A percentile compares a stretch with the other conserved stretches of the same genome.
Evolutionary conservation across 2,113 vertebrate species (phyloP).

Genomic region (Rostratula benghalensis): DNA sequence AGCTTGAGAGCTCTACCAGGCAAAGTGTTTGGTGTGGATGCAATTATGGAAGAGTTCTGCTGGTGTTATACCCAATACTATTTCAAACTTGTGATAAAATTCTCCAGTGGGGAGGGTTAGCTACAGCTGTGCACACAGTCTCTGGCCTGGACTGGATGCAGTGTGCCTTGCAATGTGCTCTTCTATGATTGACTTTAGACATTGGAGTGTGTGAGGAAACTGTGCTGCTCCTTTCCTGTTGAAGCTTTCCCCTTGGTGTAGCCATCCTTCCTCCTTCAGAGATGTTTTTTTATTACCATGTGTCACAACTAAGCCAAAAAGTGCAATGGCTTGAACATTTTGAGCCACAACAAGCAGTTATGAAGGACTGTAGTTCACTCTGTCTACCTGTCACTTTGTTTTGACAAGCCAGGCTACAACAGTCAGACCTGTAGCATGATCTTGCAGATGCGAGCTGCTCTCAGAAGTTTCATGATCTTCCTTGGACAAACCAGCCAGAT

Average conservation of each 20-base stretch:
- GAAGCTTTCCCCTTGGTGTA: neutral
- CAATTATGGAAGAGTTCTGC: neutral
- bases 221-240: neutral
- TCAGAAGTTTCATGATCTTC: neutral
- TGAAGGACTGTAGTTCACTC: fast-evolving
- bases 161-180: fast-evolving
- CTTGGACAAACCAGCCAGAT: neutral
- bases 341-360: neutral
- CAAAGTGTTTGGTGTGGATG: neutral
- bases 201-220: neutral
- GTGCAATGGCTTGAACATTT: neutral
- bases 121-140: neutral
- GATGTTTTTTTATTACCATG: neutral
- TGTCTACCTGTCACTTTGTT: no score
- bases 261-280: neutral
- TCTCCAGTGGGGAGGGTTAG: neutral
- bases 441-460: neutral
- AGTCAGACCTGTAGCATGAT: neutral
- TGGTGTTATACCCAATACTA: neutral
- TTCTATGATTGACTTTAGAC: neutral
- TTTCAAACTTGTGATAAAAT: neutral
- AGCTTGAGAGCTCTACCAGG: neutral
- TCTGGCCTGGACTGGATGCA: neutral
- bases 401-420: neutral
- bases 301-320: neutral